phyloP scores from a whole-genome alignment of 1,140 invertebrate species.

The Platorchestia sp. region DNA sequence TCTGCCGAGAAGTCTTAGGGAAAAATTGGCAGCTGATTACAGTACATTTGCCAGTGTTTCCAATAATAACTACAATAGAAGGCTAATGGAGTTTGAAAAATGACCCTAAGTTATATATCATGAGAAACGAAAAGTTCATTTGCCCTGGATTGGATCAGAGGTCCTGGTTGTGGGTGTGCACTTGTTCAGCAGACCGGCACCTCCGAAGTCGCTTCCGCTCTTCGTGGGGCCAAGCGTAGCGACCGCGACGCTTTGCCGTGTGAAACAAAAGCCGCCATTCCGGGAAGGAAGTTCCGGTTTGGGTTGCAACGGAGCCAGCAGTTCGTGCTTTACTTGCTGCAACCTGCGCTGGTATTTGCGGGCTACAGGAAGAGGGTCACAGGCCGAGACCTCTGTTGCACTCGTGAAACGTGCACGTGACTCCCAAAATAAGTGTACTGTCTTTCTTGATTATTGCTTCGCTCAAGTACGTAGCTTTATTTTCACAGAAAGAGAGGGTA shows the following conservation, averaged over 20 bases:
- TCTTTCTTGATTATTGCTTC: too few relatives aligned
- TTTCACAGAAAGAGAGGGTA: not conserved
- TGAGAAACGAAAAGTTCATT: not conserved
- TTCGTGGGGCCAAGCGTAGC: not conserved
- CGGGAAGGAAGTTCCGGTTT: slow-evolving; percentile 40
- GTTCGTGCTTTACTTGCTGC: slow-evolving; percentile 45
- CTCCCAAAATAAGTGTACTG: not conserved
- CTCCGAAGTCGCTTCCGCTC: not conserved
- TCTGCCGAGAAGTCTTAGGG: not conserved
- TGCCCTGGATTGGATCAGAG: not conserved
- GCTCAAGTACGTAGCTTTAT: not conserved
- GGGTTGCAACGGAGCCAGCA: not conserved
- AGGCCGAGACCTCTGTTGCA: not conserved
- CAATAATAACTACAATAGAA: not conserved
- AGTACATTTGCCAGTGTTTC: not conserved
- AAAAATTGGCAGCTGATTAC: not conserved
- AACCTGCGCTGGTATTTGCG: not conserved
- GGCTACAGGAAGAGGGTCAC: slow-evolving; percentile 10
- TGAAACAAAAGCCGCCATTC: slow-evolving; percentile 32
- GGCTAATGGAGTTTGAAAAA: not conserved
- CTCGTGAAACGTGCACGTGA: not conserved
- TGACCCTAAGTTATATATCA: not conserved
- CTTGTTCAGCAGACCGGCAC: not conserved
- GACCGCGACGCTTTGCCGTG: slow-evolving; percentile 25
- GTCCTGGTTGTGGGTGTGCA: not conserved